Base-by-base conservation (phyloP, 1,140 invertebrate species). In the Thalassaphorura encarpata region DNA sequence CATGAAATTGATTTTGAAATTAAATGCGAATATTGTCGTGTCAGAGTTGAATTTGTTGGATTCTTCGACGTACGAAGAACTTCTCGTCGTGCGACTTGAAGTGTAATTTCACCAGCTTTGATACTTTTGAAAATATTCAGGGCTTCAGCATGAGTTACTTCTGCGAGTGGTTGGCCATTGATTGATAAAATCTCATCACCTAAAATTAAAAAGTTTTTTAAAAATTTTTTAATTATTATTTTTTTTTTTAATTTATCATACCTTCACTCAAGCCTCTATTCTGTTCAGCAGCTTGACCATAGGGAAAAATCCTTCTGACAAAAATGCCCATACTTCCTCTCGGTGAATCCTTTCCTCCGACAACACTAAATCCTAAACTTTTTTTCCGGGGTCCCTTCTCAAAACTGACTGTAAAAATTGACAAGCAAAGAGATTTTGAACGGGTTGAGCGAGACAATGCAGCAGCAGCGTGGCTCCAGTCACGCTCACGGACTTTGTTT, bases 341-440 rank as follows among this genome's bases (percentile, higher is more conserved):
- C 0, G 89, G 85, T 21, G 88, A 90, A 69, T 95, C 89, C 50
- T 79, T 77, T 29, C 90, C 90, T 8, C 90, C 91, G 0, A 94
- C 90, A 61, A 95, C 90, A 45, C 86, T 91, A 67, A 94, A 94
- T 6, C 90, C 88, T 2, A 92, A 73, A 0, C 85, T 87, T 69
- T 89, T 90, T 64, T 85, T 84, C 3, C 84, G 84, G 2, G 80
- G 78, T 1, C 88, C 88, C 69, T 92, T 92, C 64, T 87, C 79
- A 64, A 90, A 85, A 0, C 84, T 80, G 0, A 89, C 82, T 0
- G 82, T 85, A 62, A 83, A 77, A 59, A 85, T 84, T 0, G 80
- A 66, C n/a, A 69, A 43, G 18, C 61, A 67, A 24, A 69, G 58
- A 13, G 63, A 66, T 53, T 68, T 70, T 15, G 62, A 61, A n/a